Percentiles rank a stretch among this genome's conserved stretches.
These are phyloP conservation scores for Euwallacea fornicatus DNA, from an alignment of 1,140 invertebrate species.

Conservation along the genomic window DNA sequence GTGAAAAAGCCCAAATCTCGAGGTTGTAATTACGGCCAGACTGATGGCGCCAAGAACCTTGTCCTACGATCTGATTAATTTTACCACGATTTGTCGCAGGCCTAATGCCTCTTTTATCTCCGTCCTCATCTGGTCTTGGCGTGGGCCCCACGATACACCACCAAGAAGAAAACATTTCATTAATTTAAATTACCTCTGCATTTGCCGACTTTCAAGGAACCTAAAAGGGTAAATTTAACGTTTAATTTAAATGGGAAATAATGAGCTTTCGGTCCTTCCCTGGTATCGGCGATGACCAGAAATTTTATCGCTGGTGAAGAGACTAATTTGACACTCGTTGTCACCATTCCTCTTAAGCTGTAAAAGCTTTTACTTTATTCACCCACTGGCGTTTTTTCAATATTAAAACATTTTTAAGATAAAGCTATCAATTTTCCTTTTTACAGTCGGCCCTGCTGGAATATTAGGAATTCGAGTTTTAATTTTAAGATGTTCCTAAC, in stretches of 20 bases:
- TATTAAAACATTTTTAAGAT: constrained; percentile 32
- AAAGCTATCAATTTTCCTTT: constrained; percentile 18
- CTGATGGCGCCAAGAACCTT: constrained; percentile 36
- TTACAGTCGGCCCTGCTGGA: constrained; percentile 3
- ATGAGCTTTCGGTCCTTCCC: background rate
- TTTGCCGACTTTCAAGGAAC: background rate
- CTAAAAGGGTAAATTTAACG: no score
- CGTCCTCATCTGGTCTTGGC: constrained; percentile 23
- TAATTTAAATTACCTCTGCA: constrained; percentile 17
- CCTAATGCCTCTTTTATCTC: constrained; percentile 40
- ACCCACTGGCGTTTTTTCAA: constrained; percentile 8
- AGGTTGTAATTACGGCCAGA: constrained; percentile 15
- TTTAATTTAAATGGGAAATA: background rate
- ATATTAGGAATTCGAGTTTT: constrained; percentile 21
- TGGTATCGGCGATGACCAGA: no score
- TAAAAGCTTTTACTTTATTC: constrained; percentile 11
- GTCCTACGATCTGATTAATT: constrained; percentile 38
- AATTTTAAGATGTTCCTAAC: constrained; percentile 33
- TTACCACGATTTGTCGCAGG: constrained; percentile 41
- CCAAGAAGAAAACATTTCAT: constrained; percentile 20
- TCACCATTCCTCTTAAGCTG: background rate
- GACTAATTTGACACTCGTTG: background rate
- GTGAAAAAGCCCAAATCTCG: no score
- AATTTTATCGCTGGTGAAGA: no score
- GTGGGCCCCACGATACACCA: constrained; percentile 23